A percentile compares a stretch with the other conserved stretches of the same genome.
Evolutionary conservation across 2,797 vertebrate genomes (phyloP).

Genomic region (Cephalopachus bancanus): DNA sequence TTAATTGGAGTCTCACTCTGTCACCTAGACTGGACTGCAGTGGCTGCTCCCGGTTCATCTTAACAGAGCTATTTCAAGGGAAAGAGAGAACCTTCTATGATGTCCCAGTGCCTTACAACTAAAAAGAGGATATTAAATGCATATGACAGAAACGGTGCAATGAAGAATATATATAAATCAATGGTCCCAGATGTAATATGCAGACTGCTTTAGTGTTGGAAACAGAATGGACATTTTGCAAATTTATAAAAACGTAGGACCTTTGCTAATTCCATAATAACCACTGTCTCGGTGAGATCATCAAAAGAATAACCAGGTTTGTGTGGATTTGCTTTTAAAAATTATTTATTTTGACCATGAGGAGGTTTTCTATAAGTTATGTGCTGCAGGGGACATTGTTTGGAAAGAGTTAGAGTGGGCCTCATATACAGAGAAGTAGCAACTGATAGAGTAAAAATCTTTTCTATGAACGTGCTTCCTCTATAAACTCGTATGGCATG

Average conservation of each 20-base stretch:
- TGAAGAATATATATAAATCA: not conserved
- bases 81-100: not conserved
- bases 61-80: not conserved
- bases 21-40: too few relatives aligned
- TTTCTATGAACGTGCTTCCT: not conserved
- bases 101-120: not conserved
- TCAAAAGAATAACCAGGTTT: not conserved
- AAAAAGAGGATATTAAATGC: not conserved
- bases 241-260: not conserved
- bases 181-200: not conserved
- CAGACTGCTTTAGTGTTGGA: not conserved
- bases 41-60: not conserved
- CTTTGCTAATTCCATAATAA: not conserved
- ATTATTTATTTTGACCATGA: not conserved
- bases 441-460: not conserved
- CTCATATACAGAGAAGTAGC: not conserved
- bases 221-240: conserved; percentile 6
- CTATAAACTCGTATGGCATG: not conserved
- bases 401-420: not conserved
- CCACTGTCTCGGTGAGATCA: not conserved
- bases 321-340: not conserved
- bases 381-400: not conserved
- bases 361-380: not conserved
- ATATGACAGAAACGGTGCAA: not conserved
- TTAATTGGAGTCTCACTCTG: too few relatives aligned